phyloP scores from a whole-genome alignment of 2,113 vertebrate species.

The Oreochromis spilurus region DNA sequence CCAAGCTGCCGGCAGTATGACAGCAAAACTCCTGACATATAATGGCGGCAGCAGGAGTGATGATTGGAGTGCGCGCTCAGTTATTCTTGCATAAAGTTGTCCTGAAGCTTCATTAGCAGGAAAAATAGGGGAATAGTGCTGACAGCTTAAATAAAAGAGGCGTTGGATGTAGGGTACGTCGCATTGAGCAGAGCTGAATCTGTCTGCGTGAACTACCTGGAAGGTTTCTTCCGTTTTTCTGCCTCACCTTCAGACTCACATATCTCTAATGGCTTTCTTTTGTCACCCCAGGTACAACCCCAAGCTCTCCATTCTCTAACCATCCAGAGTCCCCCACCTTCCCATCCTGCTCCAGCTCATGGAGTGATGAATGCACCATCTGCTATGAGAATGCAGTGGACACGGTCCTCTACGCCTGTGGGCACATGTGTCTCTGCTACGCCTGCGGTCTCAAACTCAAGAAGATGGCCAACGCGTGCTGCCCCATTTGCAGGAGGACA shows the following conservation, averaged over 20 bases:
- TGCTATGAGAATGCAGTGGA: slow-evolving; percentile 90
- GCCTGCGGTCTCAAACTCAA: slow-evolving; percentile 87
- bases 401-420: slow-evolving; percentile 90
- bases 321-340: slow-evolving; percentile 80
- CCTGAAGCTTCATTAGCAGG: not conserved
- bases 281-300: slow-evolving; percentile 74
- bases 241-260: not conserved
- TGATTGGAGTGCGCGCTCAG: not conserved
- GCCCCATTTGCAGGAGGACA: slow-evolving; percentile 87
- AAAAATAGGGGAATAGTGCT: not conserved
- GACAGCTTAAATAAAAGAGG: not conserved
- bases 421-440: slow-evolving; percentile 94
- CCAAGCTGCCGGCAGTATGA: not conserved
- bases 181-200: not conserved
- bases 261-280: not conserved
- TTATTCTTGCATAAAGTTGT: not conserved
- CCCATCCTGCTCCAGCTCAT: slow-evolving; percentile 69
- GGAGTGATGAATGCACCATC: slow-evolving; percentile 89
- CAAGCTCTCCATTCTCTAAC: slow-evolving; percentile 78
- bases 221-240: not conserved
- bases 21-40: not conserved
- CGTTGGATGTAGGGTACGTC: not conserved
- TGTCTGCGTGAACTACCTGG: not conserved
- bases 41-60: not conserved
- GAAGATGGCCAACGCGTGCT: slow-evolving; percentile 86